These are phyloP conservation scores for Achlya flavicornis DNA, from an alignment of 2,888 invertebrate species.

Conservation along the genomic window DNA sequence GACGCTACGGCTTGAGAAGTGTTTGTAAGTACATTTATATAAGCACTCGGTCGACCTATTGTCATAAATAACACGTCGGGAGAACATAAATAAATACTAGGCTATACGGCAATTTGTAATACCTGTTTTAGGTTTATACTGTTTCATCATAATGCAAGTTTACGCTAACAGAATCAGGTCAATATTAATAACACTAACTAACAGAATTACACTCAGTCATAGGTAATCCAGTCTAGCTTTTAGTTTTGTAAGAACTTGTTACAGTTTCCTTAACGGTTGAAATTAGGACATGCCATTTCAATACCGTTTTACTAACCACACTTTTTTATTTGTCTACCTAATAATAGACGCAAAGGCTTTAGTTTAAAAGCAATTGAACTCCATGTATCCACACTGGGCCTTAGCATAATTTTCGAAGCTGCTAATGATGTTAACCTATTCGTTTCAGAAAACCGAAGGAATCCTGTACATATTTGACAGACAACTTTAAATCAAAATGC, in stretches of 20 bases:
- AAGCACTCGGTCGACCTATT: not conserved
- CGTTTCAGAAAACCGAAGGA: slow-evolving; percentile 87
- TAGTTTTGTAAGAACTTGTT: not conserved
- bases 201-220: too few species aligned
- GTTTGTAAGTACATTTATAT: slow-evolving; percentile 86
- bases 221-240: not conserved
- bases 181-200: not conserved
- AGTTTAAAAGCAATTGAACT: too few species aligned
- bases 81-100: not conserved
- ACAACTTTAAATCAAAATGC: slow-evolving; percentile 91
- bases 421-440: not conserved
- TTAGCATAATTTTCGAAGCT: too few species aligned
- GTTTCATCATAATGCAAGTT: not conserved
- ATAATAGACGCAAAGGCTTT: too few species aligned
- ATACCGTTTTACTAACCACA: not conserved
- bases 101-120: not conserved
- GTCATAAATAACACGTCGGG: not conserved
- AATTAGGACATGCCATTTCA: not conserved
- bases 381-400: too few species aligned
- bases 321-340: not conserved
- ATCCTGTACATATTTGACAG: slow-evolving; percentile 90
- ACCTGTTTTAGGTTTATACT: not conserved
- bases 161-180: not conserved
- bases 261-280: not conserved
- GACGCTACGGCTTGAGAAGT: slow-evolving; percentile 91